Percentiles rank a stretch among this genome's conserved stretches.
These are phyloP conservation scores for Sus cebifrons DNA, from an alignment of 2,797 vertebrate species.

Conservation along the genomic window DNA sequence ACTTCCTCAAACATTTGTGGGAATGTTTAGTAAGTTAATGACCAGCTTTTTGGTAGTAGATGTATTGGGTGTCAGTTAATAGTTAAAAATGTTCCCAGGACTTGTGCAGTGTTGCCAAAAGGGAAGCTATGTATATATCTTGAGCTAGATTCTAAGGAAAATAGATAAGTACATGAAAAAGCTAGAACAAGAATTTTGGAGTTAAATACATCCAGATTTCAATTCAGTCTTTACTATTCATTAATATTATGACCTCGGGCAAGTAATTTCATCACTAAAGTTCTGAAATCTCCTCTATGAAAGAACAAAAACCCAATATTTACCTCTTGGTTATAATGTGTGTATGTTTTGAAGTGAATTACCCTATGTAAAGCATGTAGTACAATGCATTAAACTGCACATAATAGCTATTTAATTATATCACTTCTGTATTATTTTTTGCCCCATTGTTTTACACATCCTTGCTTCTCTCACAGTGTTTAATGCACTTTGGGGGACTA, in stretches of 20 bases:
- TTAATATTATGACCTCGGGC: not conserved
- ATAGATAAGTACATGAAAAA: not conserved
- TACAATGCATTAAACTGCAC: not conserved
- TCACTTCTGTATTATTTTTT: not conserved
- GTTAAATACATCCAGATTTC: not conserved
- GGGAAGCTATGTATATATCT: not conserved
- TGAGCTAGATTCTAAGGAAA: slow-evolving; percentile 40
- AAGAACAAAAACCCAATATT: not conserved
- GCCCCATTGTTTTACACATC: not conserved
- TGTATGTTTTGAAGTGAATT: not conserved
- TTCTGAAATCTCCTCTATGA: not conserved
- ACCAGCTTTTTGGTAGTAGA: not conserved
- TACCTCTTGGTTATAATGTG: not conserved
- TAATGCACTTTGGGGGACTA: not conserved
- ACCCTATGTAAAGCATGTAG: not conserved
- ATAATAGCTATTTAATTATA: slow-evolving; percentile 33
- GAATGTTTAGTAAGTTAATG: not conserved
- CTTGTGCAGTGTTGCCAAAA: not conserved
- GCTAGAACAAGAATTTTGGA: not conserved
- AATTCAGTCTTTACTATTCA: not conserved
- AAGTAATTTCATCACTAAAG: not conserved
- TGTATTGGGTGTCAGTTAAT: not conserved
- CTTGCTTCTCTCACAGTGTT: not conserved
- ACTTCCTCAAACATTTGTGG: not conserved
- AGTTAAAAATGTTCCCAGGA: not conserved